Conservation (phyloP, 2,113 vertebrate genomes). For the Hassar affinis region DNA sequence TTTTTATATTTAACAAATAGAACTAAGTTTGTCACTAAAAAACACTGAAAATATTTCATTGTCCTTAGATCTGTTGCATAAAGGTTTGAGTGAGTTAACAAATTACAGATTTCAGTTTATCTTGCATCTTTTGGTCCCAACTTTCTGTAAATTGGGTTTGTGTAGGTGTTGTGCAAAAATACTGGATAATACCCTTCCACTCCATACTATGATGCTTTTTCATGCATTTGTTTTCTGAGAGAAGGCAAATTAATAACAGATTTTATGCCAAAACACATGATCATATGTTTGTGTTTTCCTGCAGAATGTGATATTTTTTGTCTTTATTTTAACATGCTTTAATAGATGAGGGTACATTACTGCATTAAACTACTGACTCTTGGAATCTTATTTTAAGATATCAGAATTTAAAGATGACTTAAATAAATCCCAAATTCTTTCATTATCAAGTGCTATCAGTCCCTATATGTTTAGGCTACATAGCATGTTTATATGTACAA, state of each 20-base stretch:
- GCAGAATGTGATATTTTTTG: neutral
- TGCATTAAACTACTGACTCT: neutral
- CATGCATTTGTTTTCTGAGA: neutral
- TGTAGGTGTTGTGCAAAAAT: neutral
- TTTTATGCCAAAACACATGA: neutral
- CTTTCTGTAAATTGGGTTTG: too few species aligned
- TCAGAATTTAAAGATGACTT: neutral
- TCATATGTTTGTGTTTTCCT: neutral
- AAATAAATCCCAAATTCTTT: neutral
- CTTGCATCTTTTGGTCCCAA: too few species aligned
- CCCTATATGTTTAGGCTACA: too few species aligned
- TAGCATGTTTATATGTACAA: neutral
- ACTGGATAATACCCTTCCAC: neutral
- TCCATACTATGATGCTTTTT: neutral
- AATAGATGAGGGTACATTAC: neutral
- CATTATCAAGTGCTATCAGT: neutral
- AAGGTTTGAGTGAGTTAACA: too few species aligned
- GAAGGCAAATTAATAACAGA: neutral
- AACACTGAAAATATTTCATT: too few species aligned
- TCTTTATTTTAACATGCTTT: neutral
- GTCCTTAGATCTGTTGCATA: too few species aligned
- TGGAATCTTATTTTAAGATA: neutral
- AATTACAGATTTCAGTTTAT: too few species aligned
- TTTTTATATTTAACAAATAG: too few species aligned
- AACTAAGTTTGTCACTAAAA: too few species aligned